Percentiles rank a stretch among this genome's conserved stretches.
Evolutionary conservation across 2,113 vertebrate species (phyloP).

Genomic region (Scophthalmus maximus): DNA sequence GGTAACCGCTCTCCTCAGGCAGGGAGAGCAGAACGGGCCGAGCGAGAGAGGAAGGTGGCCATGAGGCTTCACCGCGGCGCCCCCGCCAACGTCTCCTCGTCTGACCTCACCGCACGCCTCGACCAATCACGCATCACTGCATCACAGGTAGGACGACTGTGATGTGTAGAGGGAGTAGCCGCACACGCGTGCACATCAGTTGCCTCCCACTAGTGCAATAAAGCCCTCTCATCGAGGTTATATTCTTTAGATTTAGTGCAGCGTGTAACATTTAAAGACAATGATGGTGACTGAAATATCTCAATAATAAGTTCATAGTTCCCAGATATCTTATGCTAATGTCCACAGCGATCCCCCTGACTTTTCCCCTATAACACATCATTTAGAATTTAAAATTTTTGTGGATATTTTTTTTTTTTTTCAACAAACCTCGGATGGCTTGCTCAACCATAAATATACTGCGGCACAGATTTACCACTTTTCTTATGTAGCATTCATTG

Average conservation of each 20-base stretch:
- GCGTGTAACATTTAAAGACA: neutral
- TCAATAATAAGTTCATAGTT: no score
- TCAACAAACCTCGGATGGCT: no score
- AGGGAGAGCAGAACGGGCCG: conserved; percentile 90
- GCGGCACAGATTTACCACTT: neutral
- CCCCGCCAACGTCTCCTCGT: conserved; percentile 94
- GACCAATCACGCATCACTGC: conserved; percentile 92
- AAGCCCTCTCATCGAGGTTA: no score
- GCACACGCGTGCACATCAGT: no score
- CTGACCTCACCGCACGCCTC: conserved; percentile 91
- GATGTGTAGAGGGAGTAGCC: no score
- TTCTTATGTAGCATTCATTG: neutral
- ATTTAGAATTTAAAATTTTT: no score
- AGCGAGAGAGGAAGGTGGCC: conserved; percentile 97
- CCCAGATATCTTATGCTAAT: no score
- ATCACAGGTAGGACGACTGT: conserved; percentile 93
- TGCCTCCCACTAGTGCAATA: no score
- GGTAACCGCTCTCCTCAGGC: conserved; percentile 96
- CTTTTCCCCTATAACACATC: no score
- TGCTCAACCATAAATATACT: neutral
- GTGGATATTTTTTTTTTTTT: no score
- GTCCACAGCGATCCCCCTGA: no score
- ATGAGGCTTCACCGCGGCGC: conserved; percentile 97
- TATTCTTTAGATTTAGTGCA: neutral
- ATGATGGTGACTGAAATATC: no score